phyloP scores from a whole-genome alignment of 2,797 vertebrate genomes.

The Anas capensis region DNA sequence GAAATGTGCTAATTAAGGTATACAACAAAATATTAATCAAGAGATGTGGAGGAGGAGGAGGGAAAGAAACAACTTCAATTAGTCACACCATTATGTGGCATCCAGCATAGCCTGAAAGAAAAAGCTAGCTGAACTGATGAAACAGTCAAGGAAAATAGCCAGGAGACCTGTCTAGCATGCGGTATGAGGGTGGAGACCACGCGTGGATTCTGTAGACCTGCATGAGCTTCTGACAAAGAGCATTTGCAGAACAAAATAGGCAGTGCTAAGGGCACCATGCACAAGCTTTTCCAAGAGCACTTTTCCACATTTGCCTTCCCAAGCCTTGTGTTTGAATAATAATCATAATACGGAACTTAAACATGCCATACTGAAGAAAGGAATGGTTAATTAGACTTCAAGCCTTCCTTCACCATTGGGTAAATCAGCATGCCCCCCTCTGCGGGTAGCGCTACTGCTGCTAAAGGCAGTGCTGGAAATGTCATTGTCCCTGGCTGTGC shows the following conservation, averaged over 20 bases:
- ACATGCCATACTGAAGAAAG: not conserved
- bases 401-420: not conserved
- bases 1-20: constrained; percentile 57
- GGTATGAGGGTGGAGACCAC: not conserved
- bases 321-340: constrained; percentile 9
- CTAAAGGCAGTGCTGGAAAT: not conserved
- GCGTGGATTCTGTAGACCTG: not conserved
- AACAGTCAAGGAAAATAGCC: constrained; percentile 22
- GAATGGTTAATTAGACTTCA: not conserved
- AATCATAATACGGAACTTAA: constrained; percentile 5
- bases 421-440: not conserved
- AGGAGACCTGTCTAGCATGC: not conserved
- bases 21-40: constrained; percentile 65
- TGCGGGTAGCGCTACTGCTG: no score
- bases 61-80: constrained; percentile 56
- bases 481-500: not conserved
- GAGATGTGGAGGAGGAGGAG: constrained; percentile 29
- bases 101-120: constrained; percentile 59
- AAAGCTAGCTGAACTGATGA: constrained; percentile 30
- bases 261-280: not conserved
- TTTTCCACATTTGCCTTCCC: not conserved
- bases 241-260: not conserved
- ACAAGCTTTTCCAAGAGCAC: not conserved
- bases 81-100: constrained; percentile 57
- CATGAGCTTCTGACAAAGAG: not conserved